Evolutionary conservation across 2,888 invertebrate genomes (phyloP), one percentile per base, ranked within the genome.

Genomic region (Xanthorhoe spadicearia): DNA sequence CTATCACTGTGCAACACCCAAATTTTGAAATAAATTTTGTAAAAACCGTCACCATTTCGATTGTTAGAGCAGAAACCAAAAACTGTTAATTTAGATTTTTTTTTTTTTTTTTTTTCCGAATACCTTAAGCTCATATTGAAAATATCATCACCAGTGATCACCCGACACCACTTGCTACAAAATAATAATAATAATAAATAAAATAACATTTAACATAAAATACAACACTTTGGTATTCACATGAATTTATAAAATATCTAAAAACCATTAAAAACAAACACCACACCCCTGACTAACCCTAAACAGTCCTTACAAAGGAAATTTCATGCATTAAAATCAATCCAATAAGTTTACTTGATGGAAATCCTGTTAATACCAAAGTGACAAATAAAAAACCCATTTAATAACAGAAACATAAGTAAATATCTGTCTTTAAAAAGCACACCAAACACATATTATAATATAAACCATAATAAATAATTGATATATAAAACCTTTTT

Each of bases 81-180:
- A 64, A 72, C 51, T 53, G 64, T 71, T 58, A 62, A 70, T 66
- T 48, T 43, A 43, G 10, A 59, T 62, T 63, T 77, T 75, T 74
- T 78, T 77, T 66, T 50, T 61, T 43, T 65, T 59, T 64, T 71
- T 71, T 70, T 56, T 57, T 65, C 69, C 69, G 64, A 73, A 74
- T 93, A 95, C 96, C 96, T 96, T 94, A 96, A 90, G 88, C 95
- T 95, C 96, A 96, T 96, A 94, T 94, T 95, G 94, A 96, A 94
- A 89, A 96, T 95, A 94, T 96, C 96, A 88, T 95, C 96, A 90
- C 96, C 96, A 76, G 95, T 95, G 94, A 95, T 91, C 85, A 87
- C 86, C 90, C 92, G 92, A 91, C 92, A 92, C 92, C 92, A 91
- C 91, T 92, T 90, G 90, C 92, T 92, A 93, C 84, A 89, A 91